Percentiles rank a stretch among this genome's conserved stretches.
Evolutionary conservation across 1,140 invertebrate genomes (phyloP).

Genomic region (Scaptomyza graminum): DNA sequence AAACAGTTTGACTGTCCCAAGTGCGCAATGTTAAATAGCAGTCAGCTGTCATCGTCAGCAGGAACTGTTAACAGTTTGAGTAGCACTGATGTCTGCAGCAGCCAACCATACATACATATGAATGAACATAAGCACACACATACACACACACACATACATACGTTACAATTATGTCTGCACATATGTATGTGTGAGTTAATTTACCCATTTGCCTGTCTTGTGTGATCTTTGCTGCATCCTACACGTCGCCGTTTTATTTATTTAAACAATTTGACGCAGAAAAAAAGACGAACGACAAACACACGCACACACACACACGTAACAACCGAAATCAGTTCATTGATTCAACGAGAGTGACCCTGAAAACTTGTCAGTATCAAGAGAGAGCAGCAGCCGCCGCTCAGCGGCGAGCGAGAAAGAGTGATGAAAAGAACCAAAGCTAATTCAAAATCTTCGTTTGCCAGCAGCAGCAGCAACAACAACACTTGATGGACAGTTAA

Average conservation of each 20-base stretch:
- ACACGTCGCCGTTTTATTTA: slow-evolving; percentile 67
- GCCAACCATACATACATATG: too few species aligned
- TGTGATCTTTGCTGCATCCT: slow-evolving; percentile 49
- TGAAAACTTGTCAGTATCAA: slow-evolving; percentile 43
- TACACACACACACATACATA: too few species aligned
- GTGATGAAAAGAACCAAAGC: slow-evolving; percentile 1
- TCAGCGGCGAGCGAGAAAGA: neutral
- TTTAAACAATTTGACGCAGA: slow-evolving; percentile 73
- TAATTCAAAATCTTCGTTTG: slow-evolving; percentile 11
- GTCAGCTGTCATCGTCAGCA: too few species aligned
- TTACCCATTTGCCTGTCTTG: slow-evolving; percentile 40
- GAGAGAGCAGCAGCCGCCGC: slow-evolving; percentile 1
- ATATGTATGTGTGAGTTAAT: slow-evolving; percentile 26
- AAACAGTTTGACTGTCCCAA: neutral
- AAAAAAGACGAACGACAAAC: slow-evolving; percentile 44
- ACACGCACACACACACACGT: slow-evolving; percentile 11
- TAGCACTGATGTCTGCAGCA: slow-evolving; percentile 6
- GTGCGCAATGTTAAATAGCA: too few species aligned
- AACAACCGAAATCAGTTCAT: slow-evolving; percentile 58
- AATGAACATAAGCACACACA: too few species aligned
- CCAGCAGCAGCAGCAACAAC: slow-evolving; percentile 14
- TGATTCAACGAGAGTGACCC: slow-evolving; percentile 59
- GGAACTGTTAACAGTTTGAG: slow-evolving; percentile 3
- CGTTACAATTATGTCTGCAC: too few species aligned
- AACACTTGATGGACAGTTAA: slow-evolving; percentile 62